phyloP scores from a whole-genome alignment of 2,888 invertebrate genomes.

The Empis livida region DNA sequence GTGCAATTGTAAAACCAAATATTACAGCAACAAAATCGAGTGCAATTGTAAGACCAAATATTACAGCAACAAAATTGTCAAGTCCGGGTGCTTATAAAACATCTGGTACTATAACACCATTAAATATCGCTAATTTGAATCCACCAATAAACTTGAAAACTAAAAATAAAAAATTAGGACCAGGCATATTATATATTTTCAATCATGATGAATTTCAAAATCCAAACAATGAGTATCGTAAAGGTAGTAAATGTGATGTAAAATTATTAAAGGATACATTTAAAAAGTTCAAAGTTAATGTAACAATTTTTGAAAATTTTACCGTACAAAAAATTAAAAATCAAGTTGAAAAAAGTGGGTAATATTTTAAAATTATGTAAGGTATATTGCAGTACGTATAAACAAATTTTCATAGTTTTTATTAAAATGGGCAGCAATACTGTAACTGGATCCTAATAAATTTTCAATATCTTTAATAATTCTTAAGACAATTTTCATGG shows the following conservation, averaged over 20 bases:
- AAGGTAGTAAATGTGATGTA: conserved; percentile 27
- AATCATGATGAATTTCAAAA: conserved; percentile 29
- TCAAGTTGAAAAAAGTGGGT: conserved; percentile 26
- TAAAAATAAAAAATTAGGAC: conserved; percentile 16
- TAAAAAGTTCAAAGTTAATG: conserved; percentile 22
- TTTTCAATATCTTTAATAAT: no score
- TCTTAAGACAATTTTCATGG: no score
- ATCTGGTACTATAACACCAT: not conserved
- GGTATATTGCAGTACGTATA: no score
- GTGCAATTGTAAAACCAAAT: not conserved
- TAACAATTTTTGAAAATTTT: conserved; percentile 21
- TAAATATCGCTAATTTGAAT: not conserved
- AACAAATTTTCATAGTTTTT: no score
- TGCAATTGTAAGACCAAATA: not conserved
- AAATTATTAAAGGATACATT: conserved; percentile 21
- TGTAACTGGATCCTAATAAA: no score
- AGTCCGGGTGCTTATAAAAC: not conserved
- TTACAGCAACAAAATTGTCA: not conserved
- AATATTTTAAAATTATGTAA: not conserved
- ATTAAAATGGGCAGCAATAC: no score
- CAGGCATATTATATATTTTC: conserved; percentile 28
- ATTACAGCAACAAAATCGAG: not conserved
- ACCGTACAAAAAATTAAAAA: conserved; percentile 21
- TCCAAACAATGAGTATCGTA: conserved; percentile 20
- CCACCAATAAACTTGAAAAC: not conserved